Evolutionary conservation across 2,888 invertebrate species (phyloP).

Genomic region (Agonopterix heracliana): DNA sequence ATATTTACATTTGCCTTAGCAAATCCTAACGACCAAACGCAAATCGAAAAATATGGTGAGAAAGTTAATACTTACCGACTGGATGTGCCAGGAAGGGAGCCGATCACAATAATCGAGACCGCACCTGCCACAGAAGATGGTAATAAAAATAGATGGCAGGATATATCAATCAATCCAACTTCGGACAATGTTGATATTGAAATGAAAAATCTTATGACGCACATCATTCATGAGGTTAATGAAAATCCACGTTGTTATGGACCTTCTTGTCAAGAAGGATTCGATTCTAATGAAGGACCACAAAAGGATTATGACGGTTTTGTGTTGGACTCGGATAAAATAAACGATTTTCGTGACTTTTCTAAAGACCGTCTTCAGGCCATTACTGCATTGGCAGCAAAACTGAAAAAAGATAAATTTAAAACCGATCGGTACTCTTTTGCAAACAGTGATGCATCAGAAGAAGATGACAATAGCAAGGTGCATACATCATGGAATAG

Average conservation of each 20-base stretch:
- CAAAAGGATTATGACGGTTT: conserved; percentile 78
- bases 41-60: conserved; percentile 50
- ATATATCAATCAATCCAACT: conserved; percentile 27
- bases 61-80: conserved; percentile 70
- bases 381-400: conserved; percentile 58
- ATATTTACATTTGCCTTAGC: conserved; percentile 40
- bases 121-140: conserved; percentile 31
- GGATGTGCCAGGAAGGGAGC: conserved; percentile 73
- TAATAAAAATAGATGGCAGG: conserved; percentile 31
- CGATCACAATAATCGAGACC: conserved; percentile 77
- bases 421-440: conserved; percentile 36
- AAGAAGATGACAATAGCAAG: conserved; percentile 43
- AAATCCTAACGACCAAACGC: conserved; percentile 43
- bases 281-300: conserved; percentile 43
- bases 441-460: conserved; percentile 22
- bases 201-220: conserved; percentile 59
- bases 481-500: conserved; percentile 69
- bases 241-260: conserved; percentile 60
- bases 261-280: conserved; percentile 62
- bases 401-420: conserved; percentile 65
- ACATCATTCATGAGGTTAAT: conserved; percentile 57
- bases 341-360: conserved; percentile 62
- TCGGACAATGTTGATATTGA: conserved; percentile 42
- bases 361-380: conserved; percentile 62
- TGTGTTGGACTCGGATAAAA: conserved; percentile 76